Percentiles rank a stretch among this genome's conserved stretches.
These are phyloP conservation scores for Pristiophorus japonicus DNA, from an alignment of 2,113 vertebrate species.

Conservation along the genomic window DNA sequence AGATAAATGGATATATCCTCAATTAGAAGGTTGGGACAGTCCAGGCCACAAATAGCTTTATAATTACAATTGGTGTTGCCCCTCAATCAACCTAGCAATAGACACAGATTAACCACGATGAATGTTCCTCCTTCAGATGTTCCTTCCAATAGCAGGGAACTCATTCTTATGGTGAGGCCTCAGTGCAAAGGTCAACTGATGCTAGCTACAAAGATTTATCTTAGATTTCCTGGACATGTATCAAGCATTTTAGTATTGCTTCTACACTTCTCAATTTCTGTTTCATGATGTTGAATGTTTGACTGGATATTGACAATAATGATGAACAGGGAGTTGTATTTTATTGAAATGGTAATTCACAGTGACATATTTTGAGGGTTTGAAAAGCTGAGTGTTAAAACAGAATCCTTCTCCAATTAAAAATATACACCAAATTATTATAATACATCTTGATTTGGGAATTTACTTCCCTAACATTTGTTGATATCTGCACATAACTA, in stretches of 20 bases:
- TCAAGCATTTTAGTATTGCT: not conserved
- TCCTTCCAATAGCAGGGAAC: not conserved
- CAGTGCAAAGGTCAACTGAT: not conserved
- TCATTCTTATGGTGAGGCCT: not conserved
- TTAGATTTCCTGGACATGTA: not conserved
- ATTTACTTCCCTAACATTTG: not conserved
- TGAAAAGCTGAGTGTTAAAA: not conserved
- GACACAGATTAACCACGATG: not conserved
- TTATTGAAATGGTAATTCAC: not conserved
- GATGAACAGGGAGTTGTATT: not conserved
- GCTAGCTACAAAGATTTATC: not conserved
- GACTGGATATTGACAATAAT: not conserved
- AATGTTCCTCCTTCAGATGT: too few species aligned
- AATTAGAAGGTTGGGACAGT: not conserved
- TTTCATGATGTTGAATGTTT: not conserved
- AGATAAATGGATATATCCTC: conserved; percentile 42
- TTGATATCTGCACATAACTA: not conserved
- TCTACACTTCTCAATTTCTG: not conserved
- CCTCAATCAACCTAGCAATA: not conserved
- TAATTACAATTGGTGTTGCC: not conserved
- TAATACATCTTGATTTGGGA: not conserved
- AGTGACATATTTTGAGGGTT: not conserved
- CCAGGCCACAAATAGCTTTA: not conserved
- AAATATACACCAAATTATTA: not conserved
- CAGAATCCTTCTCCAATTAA: conserved; percentile 44